phyloP scores from a whole-genome alignment of 2,113 vertebrate species.

The Pollimyrus isidori region DNA sequence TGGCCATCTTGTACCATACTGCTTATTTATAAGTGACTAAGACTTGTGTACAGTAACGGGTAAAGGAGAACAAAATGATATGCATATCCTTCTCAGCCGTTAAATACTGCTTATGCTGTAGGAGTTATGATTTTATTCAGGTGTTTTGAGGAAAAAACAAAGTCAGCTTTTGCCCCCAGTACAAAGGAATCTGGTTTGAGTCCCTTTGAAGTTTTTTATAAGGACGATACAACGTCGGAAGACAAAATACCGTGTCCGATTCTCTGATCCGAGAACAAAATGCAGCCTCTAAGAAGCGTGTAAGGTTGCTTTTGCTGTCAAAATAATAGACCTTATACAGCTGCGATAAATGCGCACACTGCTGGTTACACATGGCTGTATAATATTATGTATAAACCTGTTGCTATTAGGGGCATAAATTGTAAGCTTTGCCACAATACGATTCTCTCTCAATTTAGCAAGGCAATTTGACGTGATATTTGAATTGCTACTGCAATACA shows the following conservation, averaged over 20 bases:
- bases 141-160: background rate
- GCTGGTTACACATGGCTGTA: background rate
- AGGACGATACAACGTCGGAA: background rate
- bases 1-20: constrained; percentile 42
- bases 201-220: background rate
- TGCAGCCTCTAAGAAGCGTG: background rate
- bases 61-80: constrained; percentile 24
- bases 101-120: constrained; percentile 6
- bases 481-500: background rate
- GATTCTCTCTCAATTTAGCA: background rate
- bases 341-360: background rate
- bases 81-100: background rate
- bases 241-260: background rate
- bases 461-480: background rate
- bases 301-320: background rate
- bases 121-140: background rate
- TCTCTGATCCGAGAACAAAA: background rate
- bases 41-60: constrained; percentile 35
- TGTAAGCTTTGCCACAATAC: background rate
- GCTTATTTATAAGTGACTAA: constrained; percentile 18
- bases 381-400: background rate
- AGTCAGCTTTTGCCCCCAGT: background rate
- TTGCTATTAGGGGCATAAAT: background rate
- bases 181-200: background rate
- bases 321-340: background rate